Evolutionary conservation across 2,113 vertebrate species (phyloP), one percentile per base, ranked within the genome.

Genomic region (Gobius niger): DNA sequence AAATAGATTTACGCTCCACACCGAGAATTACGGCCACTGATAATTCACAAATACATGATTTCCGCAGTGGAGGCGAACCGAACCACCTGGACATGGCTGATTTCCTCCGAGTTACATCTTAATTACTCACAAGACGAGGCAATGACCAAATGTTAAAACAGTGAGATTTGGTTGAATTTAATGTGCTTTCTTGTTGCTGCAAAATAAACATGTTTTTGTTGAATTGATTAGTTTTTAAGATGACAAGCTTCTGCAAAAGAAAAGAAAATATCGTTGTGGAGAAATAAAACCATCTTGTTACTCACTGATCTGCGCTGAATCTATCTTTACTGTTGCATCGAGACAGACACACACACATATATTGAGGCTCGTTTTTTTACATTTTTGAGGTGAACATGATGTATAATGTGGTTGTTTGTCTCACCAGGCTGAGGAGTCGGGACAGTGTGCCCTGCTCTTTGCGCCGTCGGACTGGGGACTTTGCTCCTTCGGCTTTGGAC

Each of bases 351-450:
- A 88, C 64, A 90, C 52, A 80, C 0, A 42, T 51, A 75, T 0
- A 13, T 78, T 50, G 81, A 64, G 57, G 65, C 44, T 41, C 5
- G 1, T 34, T 41, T 44, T 15, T 77, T 66, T 16, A 40, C 13
- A 5, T 44, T n/a, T 42, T 18, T 49, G 42, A 10, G 50, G 41
- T 3, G 47, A 51, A 67, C n/a, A 9, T 41, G 52, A 34, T 46
- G 54, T 13, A 41, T 11, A 47, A 57, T 0, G 5, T 73, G 18
- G 15, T 0, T 44, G 13, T 18, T 24, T 18, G 47, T 84, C 92
- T 93, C 90, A 92, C 92, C 92, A 92, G 85, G 88, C 85, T 92
- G 92, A 93, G 92, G 91, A 93, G 70, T 88, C 82, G 78, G 89
- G 92, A 93, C 85, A 93, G 86, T 67, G 92, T 92, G 80, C 90